Base-by-base conservation (phyloP, 1,140 invertebrate species). In the Philaenus spumarius region DNA sequence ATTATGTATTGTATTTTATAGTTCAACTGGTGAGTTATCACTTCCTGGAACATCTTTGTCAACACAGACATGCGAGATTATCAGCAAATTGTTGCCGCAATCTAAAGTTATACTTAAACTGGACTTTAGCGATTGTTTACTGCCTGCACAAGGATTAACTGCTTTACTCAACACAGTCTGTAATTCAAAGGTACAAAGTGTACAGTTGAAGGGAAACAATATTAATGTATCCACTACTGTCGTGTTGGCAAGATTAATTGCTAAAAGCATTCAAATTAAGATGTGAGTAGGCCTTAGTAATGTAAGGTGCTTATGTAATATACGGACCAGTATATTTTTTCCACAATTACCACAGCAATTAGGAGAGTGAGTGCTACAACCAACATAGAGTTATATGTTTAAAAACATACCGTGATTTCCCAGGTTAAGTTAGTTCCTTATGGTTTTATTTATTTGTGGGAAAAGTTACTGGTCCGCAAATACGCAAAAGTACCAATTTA, bases 141-240 rank as follows among this genome's bases (percentile, higher is more conserved):
- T 53, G n/a, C 50, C 30, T 5, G 30, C 26, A 2, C 50, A 53
- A 15, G 50, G 50, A 17, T 35, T 53, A 7, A 22, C 2, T 39
- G 15, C 22, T 2, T 2, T 53, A 2, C 14, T 53, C 2, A 15
- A 30, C 2, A 19, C 34, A 14, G 14, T 53, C 2, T 34, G 22
- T 9, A 14, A 5, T 17, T 37, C 50, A 15, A 26, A 39, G 3
- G n/a, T 53, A 3, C 24, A 26, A 2, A 34, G n/a, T 19, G 2
- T 53, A 2, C 50, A 53, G 37, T 35, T 53, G 15, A 37, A 22
- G 20, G 50, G 50, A 5, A 53, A 53, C 30, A 53, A 53, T 35
- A 53, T 53, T 34, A 35, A 17, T 4, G 50, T 19, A 9, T 35
- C 50, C 14, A 19, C 22, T 19, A 35, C 37, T 2, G 12, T 9